A percentile compares a stretch with the other conserved stretches of the same genome.
Conservation (phyloP, 2,888 invertebrate species). For the Eupithecia vulgata region DNA sequence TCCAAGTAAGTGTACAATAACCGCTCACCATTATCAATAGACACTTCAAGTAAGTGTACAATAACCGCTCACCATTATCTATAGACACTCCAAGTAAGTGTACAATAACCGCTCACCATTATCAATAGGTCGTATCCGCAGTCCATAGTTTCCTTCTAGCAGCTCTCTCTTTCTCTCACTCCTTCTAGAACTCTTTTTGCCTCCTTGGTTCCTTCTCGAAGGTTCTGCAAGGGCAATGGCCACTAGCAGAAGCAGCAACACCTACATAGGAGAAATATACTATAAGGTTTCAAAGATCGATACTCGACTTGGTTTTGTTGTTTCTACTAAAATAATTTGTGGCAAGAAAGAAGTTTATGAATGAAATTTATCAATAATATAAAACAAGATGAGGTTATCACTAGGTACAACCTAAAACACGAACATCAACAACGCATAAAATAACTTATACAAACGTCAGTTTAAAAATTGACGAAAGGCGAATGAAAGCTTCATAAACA, state of each 20-base stretch:
- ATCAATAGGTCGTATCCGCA: slow-evolving; percentile 33
- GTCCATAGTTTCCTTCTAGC: slow-evolving; percentile 57
- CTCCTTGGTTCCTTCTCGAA: neutral
- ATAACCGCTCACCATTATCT: too few relatives aligned
- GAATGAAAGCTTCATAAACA: neutral
- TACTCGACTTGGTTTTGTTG: neutral
- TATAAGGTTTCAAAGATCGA: neutral
- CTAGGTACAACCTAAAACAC: too few relatives aligned
- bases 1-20: too few relatives aligned
- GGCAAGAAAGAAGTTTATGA: neutral
- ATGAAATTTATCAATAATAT: neutral
- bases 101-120: slow-evolving; percentile 25
- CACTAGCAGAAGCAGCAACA: slow-evolving; percentile 57
- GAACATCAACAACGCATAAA: neutral
- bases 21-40: too few relatives aligned
- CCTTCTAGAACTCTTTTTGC: slow-evolving; percentile 13
- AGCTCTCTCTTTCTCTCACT: slow-evolving; percentile 57
- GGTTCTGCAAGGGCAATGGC: slow-evolving; percentile 55
- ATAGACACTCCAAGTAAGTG: neutral
- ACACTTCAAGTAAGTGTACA: too few relatives aligned
- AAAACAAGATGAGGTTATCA: neutral
- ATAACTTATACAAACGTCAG: neutral
- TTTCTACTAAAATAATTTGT: neutral
- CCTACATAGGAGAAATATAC: slow-evolving; percentile 44
- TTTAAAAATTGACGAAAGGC: neutral